Percentiles rank a stretch among this genome's conserved stretches.
Evolutionary conservation across 2,797 vertebrate species (phyloP).

Genomic region (Rhinatrema bivittatum): DNA sequence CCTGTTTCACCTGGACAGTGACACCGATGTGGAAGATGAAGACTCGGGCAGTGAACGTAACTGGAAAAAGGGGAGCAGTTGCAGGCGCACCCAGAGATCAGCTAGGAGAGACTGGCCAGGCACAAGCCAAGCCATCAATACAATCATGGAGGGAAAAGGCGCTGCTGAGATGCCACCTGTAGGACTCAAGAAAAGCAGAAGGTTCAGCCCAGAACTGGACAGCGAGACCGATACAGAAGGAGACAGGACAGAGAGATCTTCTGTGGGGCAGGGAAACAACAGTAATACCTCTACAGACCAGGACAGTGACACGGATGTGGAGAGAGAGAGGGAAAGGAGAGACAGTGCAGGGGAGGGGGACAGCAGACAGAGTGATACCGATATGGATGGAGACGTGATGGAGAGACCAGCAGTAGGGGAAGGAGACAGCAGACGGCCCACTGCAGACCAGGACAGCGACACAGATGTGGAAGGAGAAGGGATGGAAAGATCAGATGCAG

Average conservation of each 20-base stretch:
- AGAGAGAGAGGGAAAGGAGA: not conserved
- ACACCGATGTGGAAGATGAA: slow-evolving; percentile 65
- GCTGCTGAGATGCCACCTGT: not conserved
- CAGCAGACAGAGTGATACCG: not conserved
- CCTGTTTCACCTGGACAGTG: slow-evolving; percentile 48
- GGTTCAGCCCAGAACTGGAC: not conserved
- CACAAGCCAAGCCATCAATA: slow-evolving; percentile 1
- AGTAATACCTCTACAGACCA: not conserved
- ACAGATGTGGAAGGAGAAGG: slow-evolving; percentile 25
- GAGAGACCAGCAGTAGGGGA: not conserved
- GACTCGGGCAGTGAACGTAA: too few relatives aligned
- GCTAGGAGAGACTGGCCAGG: not conserved
- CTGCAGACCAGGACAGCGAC: slow-evolving; percentile 14
- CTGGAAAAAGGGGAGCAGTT: not conserved
- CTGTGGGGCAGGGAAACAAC: not conserved
- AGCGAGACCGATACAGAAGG: slow-evolving; percentile 3
- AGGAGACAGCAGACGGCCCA: not conserved
- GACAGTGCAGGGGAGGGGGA: slow-evolving; percentile 1
- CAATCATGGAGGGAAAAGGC: not conserved
- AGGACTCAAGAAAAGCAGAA: not conserved
- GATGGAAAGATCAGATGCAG: not conserved
- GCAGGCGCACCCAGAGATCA: not conserved
- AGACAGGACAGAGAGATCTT: not conserved
- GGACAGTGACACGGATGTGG: slow-evolving; percentile 1
- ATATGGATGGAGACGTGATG: not conserved